Evolutionary conservation across 2,797 vertebrate species (phyloP), one percentile per base, ranked within the genome.

Genomic region (Chanos chanos): DNA sequence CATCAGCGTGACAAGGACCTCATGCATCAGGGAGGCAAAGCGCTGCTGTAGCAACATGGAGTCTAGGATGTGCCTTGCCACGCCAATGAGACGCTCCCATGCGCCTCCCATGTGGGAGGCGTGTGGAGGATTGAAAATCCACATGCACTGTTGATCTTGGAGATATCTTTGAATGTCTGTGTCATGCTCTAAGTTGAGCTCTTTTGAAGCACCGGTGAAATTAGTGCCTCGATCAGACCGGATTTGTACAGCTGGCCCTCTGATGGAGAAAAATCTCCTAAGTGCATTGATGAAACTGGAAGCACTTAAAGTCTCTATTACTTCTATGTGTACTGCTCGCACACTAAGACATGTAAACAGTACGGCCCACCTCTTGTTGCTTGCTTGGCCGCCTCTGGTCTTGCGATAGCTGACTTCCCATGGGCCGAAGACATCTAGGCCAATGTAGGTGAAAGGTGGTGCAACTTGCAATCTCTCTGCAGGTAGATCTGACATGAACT

Each of bases 321-420:
- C 48, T 34, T 67, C 64, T 3, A 56, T 55, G 7, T 67, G 44
- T 8, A n/a, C n/a, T n/a, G n/a, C n/a, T n/a, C n/a, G n/a, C n/a
- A n/a, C n/a, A 67, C 19, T 41, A 19, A 61, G 28, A 8, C 64
- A 60, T 6, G 64, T 40, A 16, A 66, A 60, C 10, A 66, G n/a
- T n/a, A n/a, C n/a, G n/a, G 36, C 15, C 36, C 36, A 37, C 5
- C 36, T 5, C 12, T 37, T 37, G 36, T 8, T n/a, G n/a, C n/a
- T n/a, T n/a, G n/a, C n/a, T n/a, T n/a, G n/a, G n/a, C n/a, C n/a
- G n/a, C n/a, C n/a, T n/a, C n/a, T n/a, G n/a, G n/a, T n/a, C n/a
- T n/a, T n/a, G n/a, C n/a, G n/a, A n/a, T n/a, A n/a, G n/a, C n/a
- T n/a, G n/a, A n/a, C n/a, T n/a, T n/a, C n/a, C n/a, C n/a, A n/a